phyloP scores from a whole-genome alignment of 2,888 invertebrate genomes.

The Yponomeuta malinellus region DNA sequence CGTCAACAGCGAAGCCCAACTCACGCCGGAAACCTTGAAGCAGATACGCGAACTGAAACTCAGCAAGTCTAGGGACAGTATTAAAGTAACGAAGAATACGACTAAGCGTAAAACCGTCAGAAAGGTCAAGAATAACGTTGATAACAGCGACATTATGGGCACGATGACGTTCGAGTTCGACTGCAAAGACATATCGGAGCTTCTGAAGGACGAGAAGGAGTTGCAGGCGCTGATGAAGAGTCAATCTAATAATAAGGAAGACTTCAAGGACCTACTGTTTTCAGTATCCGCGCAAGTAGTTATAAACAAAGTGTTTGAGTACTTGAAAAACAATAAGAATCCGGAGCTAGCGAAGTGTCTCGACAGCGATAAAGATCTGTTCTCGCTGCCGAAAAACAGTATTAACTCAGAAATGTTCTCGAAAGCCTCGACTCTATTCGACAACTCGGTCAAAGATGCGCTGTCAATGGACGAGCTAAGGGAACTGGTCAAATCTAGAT shows the following conservation, averaged over 20 bases:
- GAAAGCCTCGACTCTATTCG: constrained; percentile 50
- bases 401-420: constrained; percentile 49
- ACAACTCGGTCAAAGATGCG: constrained; percentile 58
- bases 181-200: constrained; percentile 47
- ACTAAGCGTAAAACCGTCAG: constrained; percentile 58
- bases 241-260: constrained; percentile 45
- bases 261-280: constrained; percentile 54
- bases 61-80: constrained; percentile 52
- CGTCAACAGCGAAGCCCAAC: constrained; percentile 53
- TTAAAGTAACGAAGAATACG: constrained; percentile 66
- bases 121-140: constrained; percentile 46
- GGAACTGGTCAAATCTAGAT: constrained; percentile 46
- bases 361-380: constrained; percentile 47
- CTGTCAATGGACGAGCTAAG: constrained; percentile 55
- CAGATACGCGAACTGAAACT: constrained; percentile 64
- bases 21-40: constrained; percentile 65
- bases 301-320: constrained; percentile 60
- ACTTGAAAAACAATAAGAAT: constrained; percentile 51
- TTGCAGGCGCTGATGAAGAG: constrained; percentile 44
- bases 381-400: constrained; percentile 41
- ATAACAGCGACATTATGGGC: constrained; percentile 40
- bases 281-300: constrained; percentile 61
- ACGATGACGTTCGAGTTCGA: constrained; percentile 58
- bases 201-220: constrained; percentile 54
- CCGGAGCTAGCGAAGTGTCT: constrained; percentile 50